These are phyloP conservation scores for Haliaeetus leucogaster DNA, from an alignment of 2,113 vertebrate genomes.

Conservation along the genomic window DNA sequence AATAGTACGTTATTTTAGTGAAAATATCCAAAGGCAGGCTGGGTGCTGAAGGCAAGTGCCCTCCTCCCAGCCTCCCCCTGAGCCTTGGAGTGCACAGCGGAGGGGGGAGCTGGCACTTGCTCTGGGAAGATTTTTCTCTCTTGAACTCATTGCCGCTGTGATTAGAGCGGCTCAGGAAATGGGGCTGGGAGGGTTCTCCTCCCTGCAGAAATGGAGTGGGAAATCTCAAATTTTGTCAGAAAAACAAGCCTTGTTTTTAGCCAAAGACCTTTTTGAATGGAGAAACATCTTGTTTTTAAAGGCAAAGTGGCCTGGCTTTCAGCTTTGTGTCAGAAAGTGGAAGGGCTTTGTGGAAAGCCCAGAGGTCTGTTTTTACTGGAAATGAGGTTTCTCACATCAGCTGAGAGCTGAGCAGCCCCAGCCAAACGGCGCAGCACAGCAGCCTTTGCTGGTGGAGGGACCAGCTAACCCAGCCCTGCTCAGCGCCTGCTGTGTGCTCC, in stretches of 20 bases:
- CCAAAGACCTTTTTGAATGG: background rate
- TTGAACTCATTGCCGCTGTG: slow-evolving; percentile 55
- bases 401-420: background rate
- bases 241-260: slow-evolving; percentile 27
- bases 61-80: background rate
- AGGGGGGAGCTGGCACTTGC: slow-evolving; percentile 51
- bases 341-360: slow-evolving; percentile 35
- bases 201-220: slow-evolving; percentile 38
- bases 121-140: slow-evolving; percentile 64
- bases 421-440: background rate
- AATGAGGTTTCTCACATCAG: slow-evolving; percentile 52
- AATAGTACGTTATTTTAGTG: background rate
- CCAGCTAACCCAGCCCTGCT: background rate
- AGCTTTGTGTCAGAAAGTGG: background rate
- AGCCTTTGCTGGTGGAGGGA: background rate
- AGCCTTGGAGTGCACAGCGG: background rate
- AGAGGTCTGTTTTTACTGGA: slow-evolving; percentile 59
- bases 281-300: background rate
- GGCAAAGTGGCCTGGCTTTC: background rate
- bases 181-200: slow-evolving; percentile 53
- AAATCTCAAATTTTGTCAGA: slow-evolving; percentile 45
- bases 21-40: background rate
- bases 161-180: slow-evolving; percentile 54
- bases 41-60: background rate
- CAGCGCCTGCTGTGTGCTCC: background rate